Percentiles rank a stretch among this genome's conserved stretches.
Evolutionary conservation across 2,113 vertebrate species (phyloP).

Genomic region (Chelonoidis abingdonii): DNA sequence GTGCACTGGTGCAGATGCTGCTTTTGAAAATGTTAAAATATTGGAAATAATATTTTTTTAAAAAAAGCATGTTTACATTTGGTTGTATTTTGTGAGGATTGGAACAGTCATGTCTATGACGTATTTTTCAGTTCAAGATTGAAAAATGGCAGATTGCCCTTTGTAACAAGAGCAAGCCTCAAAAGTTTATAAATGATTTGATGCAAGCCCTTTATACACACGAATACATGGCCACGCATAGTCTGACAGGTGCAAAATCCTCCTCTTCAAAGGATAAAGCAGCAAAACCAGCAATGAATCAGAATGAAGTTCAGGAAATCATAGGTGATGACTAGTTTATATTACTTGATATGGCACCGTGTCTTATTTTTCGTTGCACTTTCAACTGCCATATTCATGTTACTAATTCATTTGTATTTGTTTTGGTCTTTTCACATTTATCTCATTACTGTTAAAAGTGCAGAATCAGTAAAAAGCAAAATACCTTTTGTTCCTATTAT

Average conservation of each 20-base stretch:
- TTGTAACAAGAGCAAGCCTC: slow-evolving; percentile 84
- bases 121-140: slow-evolving; percentile 83
- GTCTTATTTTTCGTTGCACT: slow-evolving; percentile 30
- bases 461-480: neutral
- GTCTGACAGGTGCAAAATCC: slow-evolving; percentile 81
- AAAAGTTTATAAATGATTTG: slow-evolving; percentile 84
- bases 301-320: slow-evolving; percentile 84
- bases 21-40: neutral
- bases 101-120: neutral
- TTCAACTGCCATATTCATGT: neutral
- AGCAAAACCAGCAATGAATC: slow-evolving; percentile 83
- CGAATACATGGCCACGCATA: slow-evolving; percentile 83
- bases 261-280: slow-evolving; percentile 83
- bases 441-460: slow-evolving; percentile 22
- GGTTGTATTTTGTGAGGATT: neutral
- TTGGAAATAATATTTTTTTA: neutral
- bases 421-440: neutral
- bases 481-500: neutral
- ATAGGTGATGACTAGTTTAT: slow-evolving; percentile 76
- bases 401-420: slow-evolving; percentile 2
- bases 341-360: neutral
- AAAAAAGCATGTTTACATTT: neutral
- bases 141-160: slow-evolving; percentile 83
- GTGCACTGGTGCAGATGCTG: neutral
- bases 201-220: slow-evolving; percentile 84